These are phyloP conservation scores for Luscinia luscinia DNA, from an alignment of 2,797 vertebrate genomes.

Conservation along the genomic window DNA sequence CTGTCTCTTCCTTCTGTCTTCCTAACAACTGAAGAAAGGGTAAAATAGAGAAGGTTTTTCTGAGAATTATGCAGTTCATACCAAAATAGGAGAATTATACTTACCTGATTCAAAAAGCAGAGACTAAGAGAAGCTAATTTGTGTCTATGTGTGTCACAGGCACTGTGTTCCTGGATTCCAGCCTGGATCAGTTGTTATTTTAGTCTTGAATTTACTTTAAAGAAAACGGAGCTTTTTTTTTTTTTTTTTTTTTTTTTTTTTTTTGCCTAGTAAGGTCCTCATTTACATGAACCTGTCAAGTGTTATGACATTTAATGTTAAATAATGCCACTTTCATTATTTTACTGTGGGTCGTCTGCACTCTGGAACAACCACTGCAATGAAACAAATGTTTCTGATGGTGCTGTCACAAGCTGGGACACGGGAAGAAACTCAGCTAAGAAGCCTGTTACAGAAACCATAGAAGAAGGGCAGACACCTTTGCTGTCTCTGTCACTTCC, in stretches of 20 bases:
- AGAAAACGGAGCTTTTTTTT: background rate
- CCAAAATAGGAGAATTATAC: background rate
- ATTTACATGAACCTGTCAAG: slow-evolving; percentile 74
- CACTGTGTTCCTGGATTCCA: background rate
- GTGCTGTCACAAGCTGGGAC: slow-evolving; percentile 22
- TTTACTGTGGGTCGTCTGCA: slow-evolving; percentile 30
- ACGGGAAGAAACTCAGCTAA: background rate
- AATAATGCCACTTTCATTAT: slow-evolving; percentile 69
- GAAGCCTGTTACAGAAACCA: background rate
- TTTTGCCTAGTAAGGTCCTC: slow-evolving; percentile 26
- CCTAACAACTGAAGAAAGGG: background rate
- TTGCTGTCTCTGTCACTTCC: background rate
- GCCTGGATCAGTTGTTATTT: background rate
- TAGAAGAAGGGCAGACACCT: background rate
- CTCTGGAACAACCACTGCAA: slow-evolving; percentile 5
- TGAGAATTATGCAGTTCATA: background rate
- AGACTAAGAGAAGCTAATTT: background rate
- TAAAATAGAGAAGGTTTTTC: background rate
- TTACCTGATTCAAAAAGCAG: background rate
- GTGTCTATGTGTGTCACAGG: background rate
- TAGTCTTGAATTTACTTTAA: slow-evolving; percentile 3
- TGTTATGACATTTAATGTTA: slow-evolving; percentile 66
- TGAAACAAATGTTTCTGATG: slow-evolving; percentile 52
- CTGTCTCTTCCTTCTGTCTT: background rate
- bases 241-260: background rate